phyloP scores from a whole-genome alignment of 23 tunicate genomes.

The Trididemnum miniatum region DNA sequence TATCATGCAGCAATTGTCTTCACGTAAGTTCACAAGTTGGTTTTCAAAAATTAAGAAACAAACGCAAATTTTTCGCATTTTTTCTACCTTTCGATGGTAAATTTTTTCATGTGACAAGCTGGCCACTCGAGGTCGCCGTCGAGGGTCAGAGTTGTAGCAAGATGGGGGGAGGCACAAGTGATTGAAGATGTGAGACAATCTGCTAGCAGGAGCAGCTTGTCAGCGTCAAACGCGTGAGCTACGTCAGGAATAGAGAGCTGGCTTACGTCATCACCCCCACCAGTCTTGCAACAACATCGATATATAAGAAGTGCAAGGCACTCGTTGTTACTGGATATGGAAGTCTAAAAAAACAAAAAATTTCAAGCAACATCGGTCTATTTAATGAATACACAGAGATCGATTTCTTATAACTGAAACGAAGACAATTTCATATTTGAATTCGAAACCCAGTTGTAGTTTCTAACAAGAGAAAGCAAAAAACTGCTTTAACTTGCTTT shows the following conservation, averaged over 20 bases:
- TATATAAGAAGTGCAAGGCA: slow-evolving; percentile 60
- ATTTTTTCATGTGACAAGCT: slow-evolving; percentile 44
- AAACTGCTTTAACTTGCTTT: too few species aligned
- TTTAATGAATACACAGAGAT: too few species aligned
- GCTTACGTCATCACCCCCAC: slow-evolving; percentile 51
- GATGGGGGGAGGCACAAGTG: slow-evolving; percentile 50
- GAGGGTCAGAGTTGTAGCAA: slow-evolving; percentile 55
- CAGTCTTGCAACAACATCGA: slow-evolving; percentile 86
- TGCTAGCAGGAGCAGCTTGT: slow-evolving; percentile 51
- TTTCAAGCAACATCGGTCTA: too few species aligned
- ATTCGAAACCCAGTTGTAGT: too few species aligned
- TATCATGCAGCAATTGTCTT: too few species aligned
- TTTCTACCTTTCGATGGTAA: slow-evolving; percentile 88
- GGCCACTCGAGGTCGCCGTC: slow-evolving; percentile 86
- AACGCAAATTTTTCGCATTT: too few species aligned
- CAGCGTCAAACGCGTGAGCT: slow-evolving; percentile 55
- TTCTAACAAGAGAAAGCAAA: too few species aligned
- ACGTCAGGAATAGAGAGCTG: slow-evolving; percentile 57
- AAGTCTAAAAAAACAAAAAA: slow-evolving; percentile 36
- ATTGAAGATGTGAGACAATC: slow-evolving; percentile 50
- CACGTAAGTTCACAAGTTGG: too few species aligned
- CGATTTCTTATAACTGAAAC: too few species aligned
- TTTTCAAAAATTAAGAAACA: too few species aligned
- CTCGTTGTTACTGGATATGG: slow-evolving; percentile 71
- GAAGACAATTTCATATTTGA: too few species aligned